Base-by-base conservation (phyloP, 2,113 vertebrate species). In the Spea bombifrons region DNA sequence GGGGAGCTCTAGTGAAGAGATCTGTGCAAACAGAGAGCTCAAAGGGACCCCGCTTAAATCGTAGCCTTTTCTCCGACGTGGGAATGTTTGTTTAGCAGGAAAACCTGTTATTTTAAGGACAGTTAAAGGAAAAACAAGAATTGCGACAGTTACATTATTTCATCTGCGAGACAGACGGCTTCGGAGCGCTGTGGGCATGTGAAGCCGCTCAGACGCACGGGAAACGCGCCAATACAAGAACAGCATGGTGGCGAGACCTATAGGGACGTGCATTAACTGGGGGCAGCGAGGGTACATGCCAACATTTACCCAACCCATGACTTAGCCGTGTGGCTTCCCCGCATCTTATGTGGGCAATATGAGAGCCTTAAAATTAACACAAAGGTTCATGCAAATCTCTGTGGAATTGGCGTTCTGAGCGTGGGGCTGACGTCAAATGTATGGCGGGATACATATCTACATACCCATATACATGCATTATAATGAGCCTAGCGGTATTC, bases 81-180 rank as follows among this genome's bases (percentile, higher is more conserved):
- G 94, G 96, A 95, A 97, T 96, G 96, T 98, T 98, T 97, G 92
- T 93, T 95, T 95, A 95, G 94, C 93, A 94, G 93, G 90, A 90
- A 94, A 94, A 94, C 90, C 86, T 97, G 97, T 97, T 96, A 92
- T 98, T 97, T 96, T 94, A 97, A 94, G 94, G 92, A 90, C 86
- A 86, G 89, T 90, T 90, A 83, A 84, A 88, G 68, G 76, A 82
- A 30, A 75, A 3, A 10, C 77, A 86, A 77, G 68, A 83, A 59
- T 57, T 80, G 71, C 71, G 78, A 67, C 78, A 73, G 77, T 80
- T 73, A 73, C 66, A 66, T 66, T 66, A 59, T 80, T 30, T 53
- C 16, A 61, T 70, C 70, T 73, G 77, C 66, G 77, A 80, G 59
- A 71, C 77, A 80, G 70, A 73, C 70, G 5, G 70, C 61, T 80